Evolutionary conservation across 2,888 invertebrate species (phyloP), one percentile per base, ranked within the genome.

Genomic region (Amphipoea oculea): DNA sequence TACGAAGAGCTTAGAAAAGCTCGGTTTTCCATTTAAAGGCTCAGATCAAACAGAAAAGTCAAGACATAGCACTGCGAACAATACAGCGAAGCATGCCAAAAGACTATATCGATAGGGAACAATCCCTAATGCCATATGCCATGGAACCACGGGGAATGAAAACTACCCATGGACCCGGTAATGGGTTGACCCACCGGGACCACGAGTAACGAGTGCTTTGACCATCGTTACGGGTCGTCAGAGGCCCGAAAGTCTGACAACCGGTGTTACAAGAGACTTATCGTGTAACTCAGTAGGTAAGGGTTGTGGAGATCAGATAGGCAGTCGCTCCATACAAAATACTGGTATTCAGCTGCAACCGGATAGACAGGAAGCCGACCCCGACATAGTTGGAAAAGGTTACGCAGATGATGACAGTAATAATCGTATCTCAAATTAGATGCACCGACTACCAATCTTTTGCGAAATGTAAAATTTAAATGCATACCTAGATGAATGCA

Each of bases 381-480:
- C 9, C 17, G 17, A 36, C 29, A 36, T 36, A 20, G 17, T 70
- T 51, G 20, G 5, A 11, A 14, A 23, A 29, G 14, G 14, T 6
- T 23, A n/a, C 7, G n/a, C 14, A 42, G 42, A 42, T 42, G 17
- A 36, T 36, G 17, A 17, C 6, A 14, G 2, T 70, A 36, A 36
- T 23, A 51, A 36, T 36, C 51, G 23, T 45, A 23, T 14, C 45
- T 45, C 45, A 42, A 29, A 62, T 42, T 42, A 7, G 14, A 11
- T 51, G 6, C 54, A 71, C 14, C 7, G 9, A n/a, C 1, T 23
- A 23, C 36, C 45, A 45, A 45, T 60, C 57, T 60, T n/a, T 60
- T 60, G 76, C 9, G 20, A 76, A 75, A 75, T 48, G 36, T n/a
- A 40, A 75, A 48, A 62, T 48, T 17, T n/a, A 62, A 76, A 75